Evolutionary conservation across 1,140 invertebrate species (phyloP), one percentile per base, ranked within the genome.

Genomic region (Cyrtorhinus lividipennis): DNA sequence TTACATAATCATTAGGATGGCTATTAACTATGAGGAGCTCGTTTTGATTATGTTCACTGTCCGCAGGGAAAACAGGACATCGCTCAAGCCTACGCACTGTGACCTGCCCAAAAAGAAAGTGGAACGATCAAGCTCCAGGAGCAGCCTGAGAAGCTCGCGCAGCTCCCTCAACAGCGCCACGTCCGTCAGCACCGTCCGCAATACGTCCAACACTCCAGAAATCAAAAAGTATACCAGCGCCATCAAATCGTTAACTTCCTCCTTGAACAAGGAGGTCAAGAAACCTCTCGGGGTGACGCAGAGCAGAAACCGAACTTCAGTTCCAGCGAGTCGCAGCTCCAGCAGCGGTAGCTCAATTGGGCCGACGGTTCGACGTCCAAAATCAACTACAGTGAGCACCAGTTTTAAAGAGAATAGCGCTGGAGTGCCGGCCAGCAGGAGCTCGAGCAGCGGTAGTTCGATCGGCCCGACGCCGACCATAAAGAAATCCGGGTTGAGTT

Each of bases 131-230:
- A 81, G 78, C 53, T 85, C 83, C 0, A 75, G 85, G 15, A 85
- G 84, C 27, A 90, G 87, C 63, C 72, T 92, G 10, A 78, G 86
- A 0, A 88, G 87, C 66, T 91, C 88, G 0, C 76, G 85, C 2
- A 90, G 87, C 67, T 90, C 88, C 0, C 75, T 91, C 24, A 90
- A 88, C 68, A 89, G 87, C 70, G 81, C 85, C 0, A 83, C 83
- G 0, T 90, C 88, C 2, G 85, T 88, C 0, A 85, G 85, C 67
- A 89, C 87, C 0, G 87, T 90, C 0, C 78, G 84, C 63, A 82
- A 83, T 57, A 77, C 83, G 20, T n/a, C n/a, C n/a, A 77, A 80
- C 1, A 71, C 75, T 62, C 65, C 69, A 1, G 67, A 69, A 58
- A 57, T 73, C n/a, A 62, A 65, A 18, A 70, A 65, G 5, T 72